phyloP scores from a whole-genome alignment of 2,113 vertebrate genomes.

The Gymnorhina tibicen region DNA sequence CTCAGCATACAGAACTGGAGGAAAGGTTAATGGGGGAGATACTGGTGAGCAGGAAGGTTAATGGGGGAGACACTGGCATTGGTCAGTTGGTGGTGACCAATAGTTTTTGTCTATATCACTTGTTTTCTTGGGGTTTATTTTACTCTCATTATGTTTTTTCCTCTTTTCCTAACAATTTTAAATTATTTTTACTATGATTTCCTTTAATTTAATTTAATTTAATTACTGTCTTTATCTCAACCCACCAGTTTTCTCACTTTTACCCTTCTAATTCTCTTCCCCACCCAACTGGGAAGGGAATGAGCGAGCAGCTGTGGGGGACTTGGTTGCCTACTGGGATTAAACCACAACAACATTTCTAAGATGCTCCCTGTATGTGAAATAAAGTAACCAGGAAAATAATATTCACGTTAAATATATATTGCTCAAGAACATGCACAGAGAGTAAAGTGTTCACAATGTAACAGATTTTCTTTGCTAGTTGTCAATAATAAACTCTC shows the following conservation, averaged over 20 bases:
- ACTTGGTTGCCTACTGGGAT: neutral
- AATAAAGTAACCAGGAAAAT: neutral
- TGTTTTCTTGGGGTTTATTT: neutral
- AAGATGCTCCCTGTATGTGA: neutral
- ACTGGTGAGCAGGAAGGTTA: neutral
- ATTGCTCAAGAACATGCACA: neutral
- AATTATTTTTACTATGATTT: neutral
- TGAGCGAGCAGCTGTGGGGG: fast-evolving
- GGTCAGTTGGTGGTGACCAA: fast-evolving
- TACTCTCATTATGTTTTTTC: neutral
- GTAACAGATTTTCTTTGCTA: neutral
- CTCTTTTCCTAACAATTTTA: neutral
- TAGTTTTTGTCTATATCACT: neutral
- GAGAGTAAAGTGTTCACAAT: neutral
- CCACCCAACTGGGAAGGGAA: neutral
- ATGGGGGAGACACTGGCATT: fast-evolving
- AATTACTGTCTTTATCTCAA: neutral
- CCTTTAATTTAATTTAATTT: neutral
- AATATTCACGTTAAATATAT: neutral
- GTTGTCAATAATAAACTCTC: neutral
- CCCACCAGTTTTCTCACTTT: neutral
- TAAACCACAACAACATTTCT: neutral
- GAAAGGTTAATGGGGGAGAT: fast-evolving
- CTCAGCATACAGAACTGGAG: neutral
- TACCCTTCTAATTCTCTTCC: neutral